A percentile compares a stretch with the other conserved stretches of the same genome.
These are phyloP conservation scores for Mionectes olivaceus DNA, from an alignment of 2,797 vertebrate species.

Conservation along the genomic window DNA sequence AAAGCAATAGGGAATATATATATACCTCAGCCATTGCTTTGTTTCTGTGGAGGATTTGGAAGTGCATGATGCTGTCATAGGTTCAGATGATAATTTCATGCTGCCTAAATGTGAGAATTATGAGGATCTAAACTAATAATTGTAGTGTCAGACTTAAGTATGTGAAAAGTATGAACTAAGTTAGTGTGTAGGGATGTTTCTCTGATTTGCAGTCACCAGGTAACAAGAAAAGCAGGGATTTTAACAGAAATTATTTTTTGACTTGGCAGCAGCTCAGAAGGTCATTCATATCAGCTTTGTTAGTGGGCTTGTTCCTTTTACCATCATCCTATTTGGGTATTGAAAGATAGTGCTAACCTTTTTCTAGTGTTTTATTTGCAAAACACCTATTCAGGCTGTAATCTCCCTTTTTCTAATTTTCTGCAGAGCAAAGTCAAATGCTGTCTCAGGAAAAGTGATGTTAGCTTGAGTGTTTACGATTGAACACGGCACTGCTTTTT, in stretches of 20 bases:
- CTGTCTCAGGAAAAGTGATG: neutral
- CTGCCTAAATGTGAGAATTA: slow-evolving; percentile 25
- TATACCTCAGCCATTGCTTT: neutral
- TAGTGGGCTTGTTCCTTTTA: neutral
- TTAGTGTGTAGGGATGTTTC: neutral
- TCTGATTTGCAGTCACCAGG: slow-evolving; percentile 27
- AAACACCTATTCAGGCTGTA: neutral
- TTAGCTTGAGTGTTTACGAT: neutral
- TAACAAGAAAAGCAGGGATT: slow-evolving; percentile 10
- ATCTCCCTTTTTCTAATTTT: neutral
- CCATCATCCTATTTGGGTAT: neutral
- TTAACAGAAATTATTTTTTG: neutral
- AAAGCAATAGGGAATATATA: neutral
- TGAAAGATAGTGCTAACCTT: neutral
- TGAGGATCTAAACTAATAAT: neutral
- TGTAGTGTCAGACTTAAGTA: neutral
- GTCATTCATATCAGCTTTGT: neutral
- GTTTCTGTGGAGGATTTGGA: neutral
- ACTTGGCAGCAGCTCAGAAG: neutral
- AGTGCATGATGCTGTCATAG: neutral
- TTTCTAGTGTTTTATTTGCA: neutral
- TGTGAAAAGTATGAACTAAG: slow-evolving; percentile 1
- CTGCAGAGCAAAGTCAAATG: neutral
- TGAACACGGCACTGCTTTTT: neutral
- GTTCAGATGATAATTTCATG: neutral